A percentile compares a stretch with the other conserved stretches of the same genome.
These are phyloP conservation scores for Leucophenga montana DNA, from an alignment of 2,888 invertebrate genomes.

Conservation along the genomic window DNA sequence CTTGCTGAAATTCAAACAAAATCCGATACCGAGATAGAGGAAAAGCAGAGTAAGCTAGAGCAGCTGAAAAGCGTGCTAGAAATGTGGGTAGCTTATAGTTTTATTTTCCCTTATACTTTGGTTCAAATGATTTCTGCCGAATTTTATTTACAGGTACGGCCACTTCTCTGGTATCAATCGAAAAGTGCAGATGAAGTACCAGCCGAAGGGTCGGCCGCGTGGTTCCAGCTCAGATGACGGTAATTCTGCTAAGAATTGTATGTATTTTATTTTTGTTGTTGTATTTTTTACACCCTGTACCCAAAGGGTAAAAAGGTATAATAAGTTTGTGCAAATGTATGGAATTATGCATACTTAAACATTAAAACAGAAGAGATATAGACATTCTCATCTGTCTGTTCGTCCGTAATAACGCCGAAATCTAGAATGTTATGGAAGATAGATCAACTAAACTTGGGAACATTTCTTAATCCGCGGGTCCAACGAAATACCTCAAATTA, in stretches of 20 bases:
- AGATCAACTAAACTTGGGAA: too few relatives aligned
- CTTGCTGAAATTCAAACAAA: constrained; percentile 91
- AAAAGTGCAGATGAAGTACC: constrained; percentile 99
- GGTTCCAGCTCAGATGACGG: constrained; percentile 96
- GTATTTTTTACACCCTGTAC: too few relatives aligned
- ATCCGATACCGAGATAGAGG: constrained; percentile 93
- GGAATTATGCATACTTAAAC: too few relatives aligned
- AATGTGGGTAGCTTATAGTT: constrained; percentile 81
- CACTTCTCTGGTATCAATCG: constrained; percentile 99
- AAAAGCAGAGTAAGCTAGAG: constrained; percentile 96
- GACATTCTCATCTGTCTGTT: too few relatives aligned
- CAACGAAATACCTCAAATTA: too few relatives aligned
- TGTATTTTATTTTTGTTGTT: constrained; percentile 41
- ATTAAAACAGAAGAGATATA: too few relatives aligned
- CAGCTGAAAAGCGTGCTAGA: constrained; percentile 99
- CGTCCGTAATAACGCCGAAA: too few relatives aligned
- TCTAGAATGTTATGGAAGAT: too few relatives aligned
- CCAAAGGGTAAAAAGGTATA: too few relatives aligned
- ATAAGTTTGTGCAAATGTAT: too few relatives aligned
- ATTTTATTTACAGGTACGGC: constrained; percentile 84
- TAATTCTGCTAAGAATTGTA: constrained; percentile 73
- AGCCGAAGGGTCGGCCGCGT: constrained; percentile 92
- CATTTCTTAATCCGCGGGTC: too few relatives aligned
- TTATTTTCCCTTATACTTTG: not conserved
- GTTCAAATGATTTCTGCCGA: constrained; percentile 13